These are phyloP conservation scores for Lindbergichthys nudifrons DNA, from an alignment of 2,797 vertebrate species.

Conservation along the genomic window DNA sequence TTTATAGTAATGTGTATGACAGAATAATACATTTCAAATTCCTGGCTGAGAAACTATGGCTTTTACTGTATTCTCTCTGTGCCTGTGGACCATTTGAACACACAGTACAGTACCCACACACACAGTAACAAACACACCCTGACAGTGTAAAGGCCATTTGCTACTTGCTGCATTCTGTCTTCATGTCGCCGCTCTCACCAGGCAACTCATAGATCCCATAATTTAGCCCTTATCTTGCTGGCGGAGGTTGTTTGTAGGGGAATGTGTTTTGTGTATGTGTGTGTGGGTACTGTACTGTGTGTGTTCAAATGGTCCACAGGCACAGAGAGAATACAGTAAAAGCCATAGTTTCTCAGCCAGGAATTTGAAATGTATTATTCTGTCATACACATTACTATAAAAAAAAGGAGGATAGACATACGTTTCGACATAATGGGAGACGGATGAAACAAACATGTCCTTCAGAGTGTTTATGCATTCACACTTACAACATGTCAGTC, in stretches of 20 bases:
- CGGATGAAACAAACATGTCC: conserved; percentile 37
- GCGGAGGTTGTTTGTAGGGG: conserved; percentile 72
- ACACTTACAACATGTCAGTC: conserved; percentile 25
- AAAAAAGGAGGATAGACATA: conserved; percentile 33
- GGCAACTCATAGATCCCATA: conserved; percentile 68
- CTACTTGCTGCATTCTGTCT: conserved; percentile 59
- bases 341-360: conserved; percentile 15
- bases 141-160: conserved; percentile 63
- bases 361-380: conserved; percentile 48
- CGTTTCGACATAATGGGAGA: conserved; percentile 35
- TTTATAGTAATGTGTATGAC: conserved; percentile 28
- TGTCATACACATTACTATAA: conserved; percentile 31
- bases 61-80: conserved; percentile 19
- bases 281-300: conserved; percentile 14
- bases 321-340: conserved; percentile 16
- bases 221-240: conserved; percentile 72
- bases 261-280: conserved; percentile 40
- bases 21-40: conserved; percentile 50
- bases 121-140: conserved; percentile 37
- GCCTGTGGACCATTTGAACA: conserved; percentile 44
- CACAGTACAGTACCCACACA: conserved; percentile 7
- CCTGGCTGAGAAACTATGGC: conserved; percentile 10
- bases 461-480: conserved; percentile 33
- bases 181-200: conserved; percentile 59
- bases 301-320: conserved; percentile 45